Base-by-base conservation (phyloP, 2,113 vertebrate species). In the Anarrhichthys ocellatus region DNA sequence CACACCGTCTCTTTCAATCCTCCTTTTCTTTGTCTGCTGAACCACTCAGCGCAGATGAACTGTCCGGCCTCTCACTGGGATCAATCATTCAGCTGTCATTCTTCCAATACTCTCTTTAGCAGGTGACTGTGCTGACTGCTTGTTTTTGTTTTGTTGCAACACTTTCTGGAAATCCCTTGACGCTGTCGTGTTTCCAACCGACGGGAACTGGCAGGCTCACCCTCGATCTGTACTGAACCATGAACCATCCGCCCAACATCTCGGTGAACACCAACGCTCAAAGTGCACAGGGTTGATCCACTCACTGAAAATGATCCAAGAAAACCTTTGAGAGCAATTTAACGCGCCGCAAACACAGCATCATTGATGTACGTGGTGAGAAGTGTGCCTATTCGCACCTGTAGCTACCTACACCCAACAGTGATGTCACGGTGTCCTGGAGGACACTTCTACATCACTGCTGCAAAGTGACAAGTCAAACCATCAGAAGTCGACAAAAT, bases 121-220 rank as follows among this genome's bases (percentile, higher is more conserved):
- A 67, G 65, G 54, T 40, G 8, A 40, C 24, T 50, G 75, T 11
- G 40, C 67, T 63, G 56, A 86, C 61, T 36, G 24, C 32, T 34
- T 67, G 59, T 44, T 67, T 80, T 64, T 67, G 58, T 71, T 34
- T 82, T 73, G 81, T 64, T 72, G 34, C 29, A 69, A 59, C 18
- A 67, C 66, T 76, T 82, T 78, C 69, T 65, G 34, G 56, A 52
- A 84, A 69, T 81, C 78, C 34, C 67, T 63, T 0, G 29, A 76
- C 1, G 27, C 62, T 22, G 14, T 73, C 6, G 15, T 27, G 64
- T 80, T 78, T 85, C 65, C 32, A 81, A 62, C 54, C 15, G 56
- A 75, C 3, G 74, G 20, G 11, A 66, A 38, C 50, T 69, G 62
- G 32, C 40, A 76, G 56, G 54, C 58, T 76, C 59, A 22, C 65